Base-by-base conservation (phyloP, 1,140 invertebrate genomes). In the Sitophilus oryzae region DNA sequence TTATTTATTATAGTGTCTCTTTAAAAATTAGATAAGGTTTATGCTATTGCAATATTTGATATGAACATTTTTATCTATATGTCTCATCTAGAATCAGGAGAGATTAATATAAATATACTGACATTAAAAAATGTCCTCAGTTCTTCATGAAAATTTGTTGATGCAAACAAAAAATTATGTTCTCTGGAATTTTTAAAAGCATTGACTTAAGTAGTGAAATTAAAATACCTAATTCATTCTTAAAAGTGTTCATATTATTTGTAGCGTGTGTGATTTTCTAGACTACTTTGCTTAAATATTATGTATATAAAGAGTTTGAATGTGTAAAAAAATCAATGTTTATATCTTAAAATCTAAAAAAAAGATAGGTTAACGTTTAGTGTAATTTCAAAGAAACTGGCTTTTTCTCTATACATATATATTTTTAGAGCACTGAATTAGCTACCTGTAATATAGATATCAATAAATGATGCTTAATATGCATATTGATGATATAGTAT, bases 251-350 rank as follows among this genome's bases (percentile, higher is more conserved):
- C 15, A 18, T 9, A 18, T 42, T 18, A 18, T 18, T 42, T 42
- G 11, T 15, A 15, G 15, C 19, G 19, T 5, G 40, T 42, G 19
- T 16, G n/a, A 40, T 40, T 40, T 15, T 9, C n/a, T 14, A 16
- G 37, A 18, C 16, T 15, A 40, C 16, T 40, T 16, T 16, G n/a
- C 37, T 40, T 40, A 15, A 16, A 8, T 40, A 40, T 18, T 2
- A 2, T 42, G 40, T 42, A 42, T 42, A 42, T 42, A 42, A 42
- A 30, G 40, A 19, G 40, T 18, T 15, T 42, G 40, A 18, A 19
- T 18, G n/a, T 42, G 40, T 42, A 19, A 18, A 42, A 21, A 42
- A 42, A 42, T 42, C 18, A 42, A 21, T 42, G 40, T 42, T 42
- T 42, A 42, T 42, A 42, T 42, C 25, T 30, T 30, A 30, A 30